phyloP scores from a whole-genome alignment of 2,888 invertebrate species.

The Therioaphis trifolii region DNA sequence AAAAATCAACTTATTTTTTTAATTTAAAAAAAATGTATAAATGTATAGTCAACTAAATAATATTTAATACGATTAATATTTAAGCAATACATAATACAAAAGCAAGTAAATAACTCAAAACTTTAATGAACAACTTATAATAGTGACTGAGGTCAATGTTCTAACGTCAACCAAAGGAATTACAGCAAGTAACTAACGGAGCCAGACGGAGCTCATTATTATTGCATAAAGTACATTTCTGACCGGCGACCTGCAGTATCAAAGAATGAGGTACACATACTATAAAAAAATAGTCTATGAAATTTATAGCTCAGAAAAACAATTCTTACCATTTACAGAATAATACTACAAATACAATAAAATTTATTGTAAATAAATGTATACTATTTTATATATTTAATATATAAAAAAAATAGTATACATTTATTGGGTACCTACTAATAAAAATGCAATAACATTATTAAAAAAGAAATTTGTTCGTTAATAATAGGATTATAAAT shows the following conservation, averaged over 20 bases:
- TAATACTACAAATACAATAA: background rate
- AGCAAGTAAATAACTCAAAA: background rate
- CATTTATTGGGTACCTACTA: too few species aligned
- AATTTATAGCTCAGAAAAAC: background rate
- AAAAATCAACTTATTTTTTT: background rate
- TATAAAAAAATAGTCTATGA: too few species aligned
- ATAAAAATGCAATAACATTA: background rate
- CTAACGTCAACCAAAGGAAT: conserved; percentile 27
- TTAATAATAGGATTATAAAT: background rate
- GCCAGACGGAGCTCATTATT: conserved; percentile 46
- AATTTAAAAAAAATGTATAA: background rate
- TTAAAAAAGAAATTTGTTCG: background rate
- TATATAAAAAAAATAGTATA: background rate
- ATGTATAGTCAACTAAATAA: too few species aligned
- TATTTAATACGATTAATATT: too few species aligned
- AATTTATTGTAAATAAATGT: too few species aligned
- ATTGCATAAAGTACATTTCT: conserved; percentile 46
- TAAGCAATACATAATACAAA: background rate
- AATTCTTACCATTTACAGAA: background rate
- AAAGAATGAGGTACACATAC: conserved; percentile 6
- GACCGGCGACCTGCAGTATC: background rate
- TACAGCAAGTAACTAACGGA: conserved; percentile 11
- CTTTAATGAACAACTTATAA: conserved; percentile 35
- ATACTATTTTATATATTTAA: background rate
- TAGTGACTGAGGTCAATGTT: conserved; percentile 52